These are phyloP conservation scores for Motacilla tschutschensis DNA, from an alignment of 2,113 vertebrate species.

Conservation along the genomic window DNA sequence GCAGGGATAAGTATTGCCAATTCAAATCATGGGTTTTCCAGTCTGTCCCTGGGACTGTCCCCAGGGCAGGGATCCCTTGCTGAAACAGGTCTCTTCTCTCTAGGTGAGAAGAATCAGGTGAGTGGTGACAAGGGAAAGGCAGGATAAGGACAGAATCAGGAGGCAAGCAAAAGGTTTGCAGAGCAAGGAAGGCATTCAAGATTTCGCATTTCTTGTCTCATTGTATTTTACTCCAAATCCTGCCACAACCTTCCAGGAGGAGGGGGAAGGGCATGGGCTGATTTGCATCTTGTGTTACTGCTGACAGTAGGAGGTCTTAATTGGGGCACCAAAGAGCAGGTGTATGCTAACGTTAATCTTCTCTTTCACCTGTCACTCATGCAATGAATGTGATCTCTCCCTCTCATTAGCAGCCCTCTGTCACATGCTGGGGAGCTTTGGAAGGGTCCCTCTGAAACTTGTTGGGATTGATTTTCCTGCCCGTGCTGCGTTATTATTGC, in stretches of 20 bases:
- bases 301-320: conserved; percentile 74
- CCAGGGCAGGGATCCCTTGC: neutral
- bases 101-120: neutral
- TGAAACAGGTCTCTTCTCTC: neutral
- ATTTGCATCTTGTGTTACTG: conserved; percentile 67
- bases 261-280: conserved; percentile 9
- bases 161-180: neutral
- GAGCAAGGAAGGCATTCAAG: neutral
- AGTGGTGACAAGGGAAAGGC: neutral
- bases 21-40: neutral
- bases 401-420: conserved; percentile 75
- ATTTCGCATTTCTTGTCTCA: conserved; percentile 23
- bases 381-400: conserved; percentile 61
- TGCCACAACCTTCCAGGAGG: neutral
- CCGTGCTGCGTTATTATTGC: conserved; percentile 69
- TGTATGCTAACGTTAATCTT: conserved; percentile 66
- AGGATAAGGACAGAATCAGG: neutral
- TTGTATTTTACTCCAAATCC: conserved; percentile 28
- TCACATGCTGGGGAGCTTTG: conserved; percentile 60
- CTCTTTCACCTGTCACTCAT: conserved; percentile 77
- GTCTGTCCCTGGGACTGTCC: neutral
- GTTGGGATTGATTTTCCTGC: conserved; percentile 77
- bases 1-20: neutral
- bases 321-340: conserved; percentile 74
- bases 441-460: conserved; percentile 75